A percentile compares a stretch with the other conserved stretches of the same genome.
Evolutionary conservation across 1,140 invertebrate species (phyloP).

Genomic region (Drosophila hydei): DNA sequence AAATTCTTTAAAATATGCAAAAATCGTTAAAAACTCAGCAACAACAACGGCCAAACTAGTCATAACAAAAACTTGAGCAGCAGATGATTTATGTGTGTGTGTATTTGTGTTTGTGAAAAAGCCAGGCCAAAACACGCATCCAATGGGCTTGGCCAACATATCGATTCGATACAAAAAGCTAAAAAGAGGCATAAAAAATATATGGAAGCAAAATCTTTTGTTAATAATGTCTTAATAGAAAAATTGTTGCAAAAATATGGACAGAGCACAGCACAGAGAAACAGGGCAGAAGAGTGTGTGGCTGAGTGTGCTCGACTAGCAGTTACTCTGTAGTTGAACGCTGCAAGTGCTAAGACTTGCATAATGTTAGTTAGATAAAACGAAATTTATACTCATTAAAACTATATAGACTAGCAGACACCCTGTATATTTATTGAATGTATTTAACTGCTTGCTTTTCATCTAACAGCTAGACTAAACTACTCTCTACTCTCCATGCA

Average conservation of each 20-base stretch:
- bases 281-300: background rate
- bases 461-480: background rate
- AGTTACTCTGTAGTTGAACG: background rate
- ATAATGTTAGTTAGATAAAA: background rate
- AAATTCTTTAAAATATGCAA: slow-evolving; percentile 68
- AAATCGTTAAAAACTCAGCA: slow-evolving; percentile 62
- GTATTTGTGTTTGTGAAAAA: slow-evolving; percentile 13
- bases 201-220: slow-evolving; percentile 45
- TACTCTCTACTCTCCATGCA: too few relatives aligned
- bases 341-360: background rate
- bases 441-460: too few relatives aligned
- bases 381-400: too few relatives aligned
- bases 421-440: background rate
- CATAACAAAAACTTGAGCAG: slow-evolving; percentile 48
- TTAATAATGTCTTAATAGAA: slow-evolving; percentile 77
- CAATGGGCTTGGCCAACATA: slow-evolving; percentile 26
- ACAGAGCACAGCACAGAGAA: slow-evolving; percentile 6
- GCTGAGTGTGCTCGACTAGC: background rate
- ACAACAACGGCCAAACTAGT: slow-evolving; percentile 14
- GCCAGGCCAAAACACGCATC: slow-evolving; percentile 13
- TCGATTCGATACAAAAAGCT: background rate
- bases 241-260: slow-evolving; percentile 35
- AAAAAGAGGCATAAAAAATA: slow-evolving; percentile 13
- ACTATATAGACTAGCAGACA: background rate
- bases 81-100: slow-evolving; percentile 66